Base-by-base conservation (phyloP, 1,140 invertebrate species). In the Tachypleus tridentatus region DNA sequence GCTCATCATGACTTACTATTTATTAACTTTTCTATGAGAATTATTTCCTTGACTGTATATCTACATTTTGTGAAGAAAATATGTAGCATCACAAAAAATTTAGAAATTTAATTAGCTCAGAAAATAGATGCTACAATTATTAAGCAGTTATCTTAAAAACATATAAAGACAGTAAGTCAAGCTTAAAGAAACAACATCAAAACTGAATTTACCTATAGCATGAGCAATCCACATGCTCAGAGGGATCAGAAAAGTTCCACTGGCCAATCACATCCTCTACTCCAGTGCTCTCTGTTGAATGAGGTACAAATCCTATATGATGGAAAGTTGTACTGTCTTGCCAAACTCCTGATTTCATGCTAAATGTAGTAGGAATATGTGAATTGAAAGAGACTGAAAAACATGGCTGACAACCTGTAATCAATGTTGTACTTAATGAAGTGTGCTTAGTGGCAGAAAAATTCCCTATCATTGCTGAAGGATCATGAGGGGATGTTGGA, bases 171-270 rank as follows among this genome's bases (percentile, higher is more conserved):
- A 29, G 29, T 29, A 29, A 29, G 29, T 29, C 29, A 29, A 29
- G 29, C 29, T 29, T 29, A 29, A 29, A 29, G 29, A 29, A n/a
- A 29, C 29, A 29, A 29, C 29, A 29, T 51, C 53, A 60, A 56
- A 6, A 29, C 50, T 29, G n/a, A 57, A 29, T 29, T 29, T 29
- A 29, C 29, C 29, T 29, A 85, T 79, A 71, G 75, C 78, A 80
- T 64, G 71, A 73, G 72, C 78, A 80, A 50, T 67, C 67, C n/a
- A 71, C 67, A 70, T 75, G 77, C n/a, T 72, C 63, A n/a, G 73
- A 73, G 4, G 77, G 75, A 66, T 97, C 93, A 58, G 85, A 81
- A 77, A 93, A 94, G 73, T 91, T 89, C 86, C 91, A 93, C 6
- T 85, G 84, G 51, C 83, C 84, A 64, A 68, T 70, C 49, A 65